Evolutionary conservation across 1,140 invertebrate genomes (phyloP), one percentile per base, ranked within the genome.

Genomic region (Lepidurus packardi): DNA sequence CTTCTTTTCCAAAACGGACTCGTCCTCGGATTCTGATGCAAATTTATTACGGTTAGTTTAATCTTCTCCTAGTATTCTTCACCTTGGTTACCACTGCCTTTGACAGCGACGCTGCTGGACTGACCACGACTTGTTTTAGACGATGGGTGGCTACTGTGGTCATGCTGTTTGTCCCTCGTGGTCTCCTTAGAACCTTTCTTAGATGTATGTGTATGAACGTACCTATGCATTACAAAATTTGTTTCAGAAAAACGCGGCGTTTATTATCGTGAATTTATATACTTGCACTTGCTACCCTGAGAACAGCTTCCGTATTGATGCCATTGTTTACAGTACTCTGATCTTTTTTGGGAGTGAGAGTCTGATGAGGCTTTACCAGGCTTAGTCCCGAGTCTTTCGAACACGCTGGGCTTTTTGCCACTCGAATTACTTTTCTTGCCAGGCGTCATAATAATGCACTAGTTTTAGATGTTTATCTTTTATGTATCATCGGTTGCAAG

Each of bases 11-110:
- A 94, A 85, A 73, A 90, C 91, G 83, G 93, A 91, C 79, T 93
- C 91, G 86, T 94, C 92, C 80, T 92, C 92, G 87, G 92, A 92
- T 83, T 93, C 93, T 82, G 93, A 85, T 85, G 91, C 90, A 81
- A 89, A 91, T 85, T 92, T 90, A 84, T 92, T 90, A 91, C 91
- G 92, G 82, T 65, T 65, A 65, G 90, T 89, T 82, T 92, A 90
- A 84, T 90, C 90, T 82, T 90, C 80, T 89, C 87, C 80, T 90
- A 90, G 42, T 47, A 42, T 43, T 53, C 43, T 13, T 79, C 78
- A 43, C 74, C 74, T 24, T 44, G 45, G 41, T 65, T 47, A n/a
- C 41, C 73, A 7, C 53, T 77, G 43, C 44, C 45, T 80, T 76
- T 65, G 13, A 43, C 43, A 21, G 1, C 43, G 73, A 45, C 44